phyloP scores from a whole-genome alignment of 2,113 vertebrate genomes.

The Antechinus stuartii region DNA sequence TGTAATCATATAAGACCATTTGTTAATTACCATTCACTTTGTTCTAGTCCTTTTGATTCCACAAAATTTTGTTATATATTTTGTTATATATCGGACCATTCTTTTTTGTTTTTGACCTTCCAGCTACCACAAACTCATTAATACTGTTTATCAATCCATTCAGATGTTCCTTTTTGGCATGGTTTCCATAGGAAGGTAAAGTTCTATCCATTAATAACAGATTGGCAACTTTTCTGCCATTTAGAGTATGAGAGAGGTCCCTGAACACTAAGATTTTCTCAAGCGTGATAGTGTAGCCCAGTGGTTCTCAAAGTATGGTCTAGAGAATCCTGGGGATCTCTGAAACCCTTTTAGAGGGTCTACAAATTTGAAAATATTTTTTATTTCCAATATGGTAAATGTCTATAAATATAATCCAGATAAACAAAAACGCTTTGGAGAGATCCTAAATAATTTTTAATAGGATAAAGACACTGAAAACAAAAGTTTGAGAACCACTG shows the following conservation, averaged over 20 bases:
- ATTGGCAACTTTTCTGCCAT: background rate
- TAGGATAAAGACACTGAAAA: too few species aligned
- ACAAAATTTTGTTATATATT: background rate
- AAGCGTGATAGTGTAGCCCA: background rate
- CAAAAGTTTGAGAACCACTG: too few species aligned
- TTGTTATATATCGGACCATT: background rate
- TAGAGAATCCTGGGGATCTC: too few species aligned
- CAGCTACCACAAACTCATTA: conserved; percentile 41
- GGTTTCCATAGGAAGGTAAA: conserved; percentile 32
- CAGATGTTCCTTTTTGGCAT: conserved; percentile 41
- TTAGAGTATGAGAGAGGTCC: background rate
- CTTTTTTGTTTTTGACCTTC: background rate
- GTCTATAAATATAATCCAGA: too few species aligned
- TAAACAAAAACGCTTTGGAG: too few species aligned
- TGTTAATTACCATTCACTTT: background rate
- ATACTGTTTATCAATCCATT: conserved; percentile 34
- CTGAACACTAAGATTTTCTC: background rate
- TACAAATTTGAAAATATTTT: too few species aligned
- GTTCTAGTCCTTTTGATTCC: background rate
- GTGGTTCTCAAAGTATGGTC: too few species aligned
- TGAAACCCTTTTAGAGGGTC: too few species aligned
- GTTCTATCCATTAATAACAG: background rate
- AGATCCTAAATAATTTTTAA: too few species aligned
- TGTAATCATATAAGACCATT: background rate
- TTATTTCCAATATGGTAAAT: too few species aligned